These are phyloP conservation scores for Pangasius krempfi DNA, from an alignment of 2,797 vertebrate genomes.

Conservation along the genomic window DNA sequence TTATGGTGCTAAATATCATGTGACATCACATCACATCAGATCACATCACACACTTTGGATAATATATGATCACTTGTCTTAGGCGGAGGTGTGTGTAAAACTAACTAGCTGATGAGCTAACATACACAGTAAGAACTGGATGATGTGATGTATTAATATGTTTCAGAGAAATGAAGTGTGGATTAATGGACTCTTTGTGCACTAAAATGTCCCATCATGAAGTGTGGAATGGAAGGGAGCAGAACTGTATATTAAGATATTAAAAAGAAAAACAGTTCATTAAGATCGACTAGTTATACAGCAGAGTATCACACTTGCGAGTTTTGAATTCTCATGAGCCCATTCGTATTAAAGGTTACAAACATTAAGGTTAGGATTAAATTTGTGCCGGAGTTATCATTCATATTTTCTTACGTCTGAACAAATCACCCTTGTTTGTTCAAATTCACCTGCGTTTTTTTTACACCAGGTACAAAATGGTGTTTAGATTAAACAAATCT, in stretches of 20 bases:
- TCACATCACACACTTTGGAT: background rate
- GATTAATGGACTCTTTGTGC: background rate
- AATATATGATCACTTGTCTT: background rate
- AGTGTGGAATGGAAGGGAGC: background rate
- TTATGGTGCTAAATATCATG: background rate
- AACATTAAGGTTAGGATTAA: background rate
- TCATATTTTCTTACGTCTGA: background rate
- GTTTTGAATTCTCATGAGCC: background rate
- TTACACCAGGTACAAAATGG: background rate
- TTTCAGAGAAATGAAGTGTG: background rate
- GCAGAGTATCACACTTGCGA: background rate
- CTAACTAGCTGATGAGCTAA: background rate
- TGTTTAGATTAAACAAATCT: background rate
- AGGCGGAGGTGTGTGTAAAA: background rate
- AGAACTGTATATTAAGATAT: background rate
- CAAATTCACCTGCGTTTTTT: background rate
- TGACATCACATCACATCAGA: background rate
- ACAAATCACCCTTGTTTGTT: background rate
- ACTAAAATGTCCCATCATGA: background rate
- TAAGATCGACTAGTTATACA: background rate
- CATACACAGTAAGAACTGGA: background rate
- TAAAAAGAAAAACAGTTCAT: background rate
- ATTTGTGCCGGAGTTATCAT: background rate
- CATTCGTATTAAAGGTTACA: background rate
- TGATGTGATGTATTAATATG: background rate